Base-by-base conservation (phyloP, 2,797 vertebrate genomes). In the Toxotes lorentzi region DNA sequence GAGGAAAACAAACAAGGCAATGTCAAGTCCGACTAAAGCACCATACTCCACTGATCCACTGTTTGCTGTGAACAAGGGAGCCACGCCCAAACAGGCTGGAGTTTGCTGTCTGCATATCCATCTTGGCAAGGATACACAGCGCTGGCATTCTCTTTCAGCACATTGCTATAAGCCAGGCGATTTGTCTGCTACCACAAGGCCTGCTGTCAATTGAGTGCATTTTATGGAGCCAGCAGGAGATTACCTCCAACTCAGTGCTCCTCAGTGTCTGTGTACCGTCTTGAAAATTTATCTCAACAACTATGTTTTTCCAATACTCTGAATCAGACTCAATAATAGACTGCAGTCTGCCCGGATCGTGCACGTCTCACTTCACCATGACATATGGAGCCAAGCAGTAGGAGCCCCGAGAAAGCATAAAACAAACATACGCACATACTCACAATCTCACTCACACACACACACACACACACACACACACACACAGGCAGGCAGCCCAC, bases 131-230 rank as follows among this genome's bases (percentile, higher is more conserved):
- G 84, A 89, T 85, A 90, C 85, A 92, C 88, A 92, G 78, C 32
- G 64, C 87, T 86, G 93, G 90, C 88, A 88, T 91, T 82, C 85
- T 88, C 92, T 91, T 92, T 94, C 91, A 93, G 89, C 88, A 85
- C 89, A 79, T 84, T 56, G 82, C 92, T 86, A 89, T 92, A 93
- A 93, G 91, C 91, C 85, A 59, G 77, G 85, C 82, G 82, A 94
- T 95, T 94, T 94, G 94, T 95, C 92, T 93, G 88, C 93, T 86
- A 89, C 91, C 90, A 92, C 93, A 92, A 93, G 93, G 92, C 92
- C 90, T 88, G 87, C 91, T 93, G 93, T 95, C 93, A 91, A 88
- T 92, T 84, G 86, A 87, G 69, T 60, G 16, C 69, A 30, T 90
- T 93, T 93, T 93, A 93, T 91, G 87, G 90, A 93, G 91, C 89